phyloP scores from a whole-genome alignment of 64 coral and sea anemone genomes.

The Platygyra sinensis region DNA sequence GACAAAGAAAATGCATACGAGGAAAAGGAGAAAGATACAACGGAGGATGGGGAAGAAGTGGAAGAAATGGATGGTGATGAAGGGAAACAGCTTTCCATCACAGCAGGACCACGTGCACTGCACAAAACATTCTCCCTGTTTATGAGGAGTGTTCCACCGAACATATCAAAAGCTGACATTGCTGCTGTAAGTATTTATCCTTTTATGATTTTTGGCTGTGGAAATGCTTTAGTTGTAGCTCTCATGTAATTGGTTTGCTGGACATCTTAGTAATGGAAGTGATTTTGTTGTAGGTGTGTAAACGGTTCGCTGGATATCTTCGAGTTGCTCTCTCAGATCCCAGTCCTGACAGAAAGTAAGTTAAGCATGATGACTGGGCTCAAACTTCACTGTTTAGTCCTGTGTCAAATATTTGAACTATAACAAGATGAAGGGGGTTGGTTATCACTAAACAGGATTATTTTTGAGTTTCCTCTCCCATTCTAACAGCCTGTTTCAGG shows the following conservation, averaged over 20 bases:
- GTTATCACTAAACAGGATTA: too few relatives aligned
- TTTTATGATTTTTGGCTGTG: neutral
- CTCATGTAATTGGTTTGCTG: neutral
- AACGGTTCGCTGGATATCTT: slow-evolving; percentile 89
- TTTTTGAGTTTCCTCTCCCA: too few relatives aligned
- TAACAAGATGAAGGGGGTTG: too few relatives aligned
- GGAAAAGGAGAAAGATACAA: slow-evolving; percentile 83
- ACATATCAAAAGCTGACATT: slow-evolving; percentile 87
- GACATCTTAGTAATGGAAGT: neutral
- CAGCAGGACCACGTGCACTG: slow-evolving; percentile 65
- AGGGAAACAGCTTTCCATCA: neutral
- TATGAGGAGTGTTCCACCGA: slow-evolving; percentile 92
- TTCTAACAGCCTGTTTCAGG: too few relatives aligned
- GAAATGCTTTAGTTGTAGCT: too few relatives aligned
- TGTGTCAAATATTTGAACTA: too few relatives aligned
- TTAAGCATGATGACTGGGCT: neutral
- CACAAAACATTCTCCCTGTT: slow-evolving; percentile 96
- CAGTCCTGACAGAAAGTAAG: slow-evolving; percentile 93
- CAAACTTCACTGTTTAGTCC: neutral
- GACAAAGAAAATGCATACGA: slow-evolving; percentile 74
- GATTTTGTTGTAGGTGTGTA: slow-evolving; percentile 68
- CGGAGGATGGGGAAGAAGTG: slow-evolving; percentile 61
- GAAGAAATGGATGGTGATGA: slow-evolving; percentile 35
- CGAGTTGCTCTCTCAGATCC: slow-evolving; percentile 94
- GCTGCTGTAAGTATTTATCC: slow-evolving; percentile 72